phyloP scores from a whole-genome alignment of 1,140 invertebrate species.

The Megalonaias nervosa region DNA sequence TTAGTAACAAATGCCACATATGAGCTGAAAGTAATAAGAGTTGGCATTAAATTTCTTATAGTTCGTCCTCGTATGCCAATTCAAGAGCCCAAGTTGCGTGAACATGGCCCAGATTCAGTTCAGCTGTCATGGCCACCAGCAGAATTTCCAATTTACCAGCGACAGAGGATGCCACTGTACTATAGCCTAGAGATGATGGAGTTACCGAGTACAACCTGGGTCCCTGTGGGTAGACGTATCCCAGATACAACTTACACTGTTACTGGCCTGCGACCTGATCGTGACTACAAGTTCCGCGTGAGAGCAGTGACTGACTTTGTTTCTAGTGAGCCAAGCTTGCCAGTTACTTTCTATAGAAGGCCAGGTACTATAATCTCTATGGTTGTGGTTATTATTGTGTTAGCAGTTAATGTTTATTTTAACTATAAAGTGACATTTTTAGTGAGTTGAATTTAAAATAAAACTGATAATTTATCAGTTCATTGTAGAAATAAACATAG shows the following conservation, averaged over 20 bases:
- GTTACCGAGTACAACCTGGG: constrained; percentile 59
- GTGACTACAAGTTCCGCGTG: constrained; percentile 95
- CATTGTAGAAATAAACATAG: neutral
- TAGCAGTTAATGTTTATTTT: neutral
- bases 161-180: constrained; percentile 46
- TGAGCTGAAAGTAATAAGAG: no score
- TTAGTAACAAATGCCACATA: no score
- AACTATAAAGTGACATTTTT: neutral
- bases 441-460: neutral
- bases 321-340: constrained; percentile 84
- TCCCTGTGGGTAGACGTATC: constrained; percentile 53
- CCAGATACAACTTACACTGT: constrained; percentile 57
- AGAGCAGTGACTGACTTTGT: constrained; percentile 98
- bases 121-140: constrained; percentile 61
- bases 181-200: constrained; percentile 66
- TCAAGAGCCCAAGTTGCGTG: constrained; percentile 48
- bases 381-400: neutral
- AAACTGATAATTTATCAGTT: neutral
- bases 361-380: constrained; percentile 42
- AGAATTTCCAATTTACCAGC: constrained; percentile 55
- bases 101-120: constrained; percentile 51
- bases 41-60: constrained; percentile 23
- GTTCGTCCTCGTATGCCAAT: constrained; percentile 56
- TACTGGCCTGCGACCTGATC: constrained; percentile 56
- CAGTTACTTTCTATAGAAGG: constrained; percentile 51